Evolutionary conservation across 2,888 invertebrate species (phyloP), one percentile per base, ranked within the genome.

Genomic region (Thecophora atra): DNA sequence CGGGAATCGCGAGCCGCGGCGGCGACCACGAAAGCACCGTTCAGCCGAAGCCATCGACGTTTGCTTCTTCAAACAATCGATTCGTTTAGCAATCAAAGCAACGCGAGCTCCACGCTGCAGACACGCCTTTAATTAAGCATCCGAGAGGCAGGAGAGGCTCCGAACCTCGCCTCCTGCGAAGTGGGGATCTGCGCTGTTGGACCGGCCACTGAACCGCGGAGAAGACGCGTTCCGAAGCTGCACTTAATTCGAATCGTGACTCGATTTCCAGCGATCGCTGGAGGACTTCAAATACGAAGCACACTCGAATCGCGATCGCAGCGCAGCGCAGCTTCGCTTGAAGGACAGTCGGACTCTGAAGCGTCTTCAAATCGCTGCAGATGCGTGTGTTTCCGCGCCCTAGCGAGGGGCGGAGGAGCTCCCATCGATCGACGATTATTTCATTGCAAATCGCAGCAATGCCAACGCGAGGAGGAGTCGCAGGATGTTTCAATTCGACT

Each of bases 371-470:
- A n/a, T 44, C 44, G 44, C 15, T 44, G n/a, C n/a, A n/a, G n/a
- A n/a, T 28, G 37, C 52, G 47, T 70, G 63, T 60, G 51, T 63
- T 26, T 28, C 6, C 37, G 17, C 17, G 37, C 56, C 21, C 28
- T 24, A 47, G 42, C 26, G 28, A 19, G 26, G 19, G 26, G 47
- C n/a, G 37, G 37, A 37, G 26, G 15, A n/a, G 15, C n/a, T 19
- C 21, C 63, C 42, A 42, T 44, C 24, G 44, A 26, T 60, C 62
- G 72, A 58, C 74, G 75, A 74, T 79, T 79, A 79, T 79, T 79
- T 79, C 78, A 79, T 79, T 79, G 77, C 77, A 77, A 78, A 77
- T 77, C 78, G 77, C 78, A 79, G 78, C 76, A 76, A 77, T 75
- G 78, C 77, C 71, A 74, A 65, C 65, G 74, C 72, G 70, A 73